Conservation (phyloP, 1,140 invertebrate species). For the Physella acuta region DNA sequence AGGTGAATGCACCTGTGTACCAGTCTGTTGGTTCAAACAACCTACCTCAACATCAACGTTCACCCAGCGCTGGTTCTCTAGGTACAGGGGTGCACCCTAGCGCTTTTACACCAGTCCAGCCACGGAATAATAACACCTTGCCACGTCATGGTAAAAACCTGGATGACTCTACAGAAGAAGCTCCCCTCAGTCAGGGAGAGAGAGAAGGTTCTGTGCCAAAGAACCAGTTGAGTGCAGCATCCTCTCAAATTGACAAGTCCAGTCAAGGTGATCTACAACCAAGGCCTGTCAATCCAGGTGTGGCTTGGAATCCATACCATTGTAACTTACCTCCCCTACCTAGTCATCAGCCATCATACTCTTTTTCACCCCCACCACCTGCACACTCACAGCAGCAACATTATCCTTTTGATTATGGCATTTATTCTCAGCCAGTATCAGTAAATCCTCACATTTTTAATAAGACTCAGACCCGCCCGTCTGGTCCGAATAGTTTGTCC, state of each 20-base stretch:
- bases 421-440: not conserved
- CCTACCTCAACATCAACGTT: conserved; percentile 42
- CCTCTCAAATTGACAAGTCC: conserved; percentile 46
- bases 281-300: conserved; percentile 22
- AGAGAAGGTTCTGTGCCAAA: not conserved
- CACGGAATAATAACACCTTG: conserved; percentile 47
- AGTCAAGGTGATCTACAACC: conserved; percentile 37
- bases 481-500: conserved; percentile 3
- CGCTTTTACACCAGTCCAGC: conserved; percentile 50
- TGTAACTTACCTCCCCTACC: conserved; percentile 16
- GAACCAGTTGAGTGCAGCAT: conserved; percentile 33
- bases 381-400: conserved; percentile 14
- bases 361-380: conserved; percentile 17
- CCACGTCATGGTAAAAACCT: conserved; percentile 34
- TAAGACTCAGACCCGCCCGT: not conserved
- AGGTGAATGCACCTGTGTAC: not conserved
- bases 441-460: not conserved
- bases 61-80: conserved; percentile 45
- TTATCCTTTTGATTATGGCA: conserved; percentile 20
- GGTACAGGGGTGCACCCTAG: conserved; percentile 42
- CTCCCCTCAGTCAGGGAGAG: not conserved
- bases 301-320: conserved; percentile 19
- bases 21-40: conserved; percentile 29
- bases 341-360: conserved; percentile 19
- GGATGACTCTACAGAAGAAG: not conserved